A percentile compares a stretch with the other conserved stretches of the same genome.
phyloP scores from a whole-genome alignment of 2,113 vertebrate genomes.

The Haplochromis burtoni region DNA sequence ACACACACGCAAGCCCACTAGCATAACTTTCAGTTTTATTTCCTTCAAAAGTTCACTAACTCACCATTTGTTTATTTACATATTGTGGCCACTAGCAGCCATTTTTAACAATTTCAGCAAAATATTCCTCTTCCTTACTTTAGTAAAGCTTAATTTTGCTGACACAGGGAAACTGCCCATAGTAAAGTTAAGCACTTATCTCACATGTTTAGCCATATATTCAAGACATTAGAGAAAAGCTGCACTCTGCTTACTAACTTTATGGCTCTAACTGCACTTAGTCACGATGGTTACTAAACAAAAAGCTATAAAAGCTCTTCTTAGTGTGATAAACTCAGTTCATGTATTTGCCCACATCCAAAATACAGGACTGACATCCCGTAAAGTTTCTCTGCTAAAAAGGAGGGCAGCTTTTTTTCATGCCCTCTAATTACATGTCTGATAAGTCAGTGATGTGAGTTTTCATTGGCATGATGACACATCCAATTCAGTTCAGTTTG shows the following conservation, averaged over 20 bases:
- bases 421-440: background rate
- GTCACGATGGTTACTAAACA: background rate
- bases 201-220: background rate
- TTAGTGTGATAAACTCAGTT: background rate
- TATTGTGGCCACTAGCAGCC: background rate
- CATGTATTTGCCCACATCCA: background rate
- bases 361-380: background rate
- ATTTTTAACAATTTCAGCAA: background rate
- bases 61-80: background rate
- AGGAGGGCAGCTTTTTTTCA: background rate
- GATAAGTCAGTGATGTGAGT: background rate
- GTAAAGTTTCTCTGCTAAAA: conserved; percentile 1
- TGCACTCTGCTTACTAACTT: background rate
- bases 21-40: background rate
- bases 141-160: background rate
- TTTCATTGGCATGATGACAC: background rate
- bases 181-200: background rate
- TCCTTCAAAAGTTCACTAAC: background rate
- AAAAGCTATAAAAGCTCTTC: conserved; percentile 10
- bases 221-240: background rate
- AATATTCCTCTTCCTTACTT: background rate
- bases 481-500: background rate
- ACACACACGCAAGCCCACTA: background rate
- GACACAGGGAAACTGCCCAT: background rate
- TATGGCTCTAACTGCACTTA: conserved; percentile 1